A percentile compares a stretch with the other conserved stretches of the same genome.
Evolutionary conservation across 2,888 invertebrate genomes (phyloP).

Genomic region (Altica lythri): DNA sequence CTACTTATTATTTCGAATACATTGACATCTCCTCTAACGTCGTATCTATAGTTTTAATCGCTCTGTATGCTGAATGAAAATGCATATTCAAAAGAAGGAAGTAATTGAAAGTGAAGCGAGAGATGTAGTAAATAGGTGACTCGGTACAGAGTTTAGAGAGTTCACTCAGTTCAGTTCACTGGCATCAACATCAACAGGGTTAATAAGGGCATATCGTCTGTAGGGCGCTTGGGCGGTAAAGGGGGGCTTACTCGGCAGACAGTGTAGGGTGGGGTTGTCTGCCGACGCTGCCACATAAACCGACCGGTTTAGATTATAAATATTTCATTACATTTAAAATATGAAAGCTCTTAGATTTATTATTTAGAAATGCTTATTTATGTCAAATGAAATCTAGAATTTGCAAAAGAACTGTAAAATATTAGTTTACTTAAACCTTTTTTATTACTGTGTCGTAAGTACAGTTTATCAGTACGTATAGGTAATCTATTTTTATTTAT

Average conservation of each 20-base stretch:
- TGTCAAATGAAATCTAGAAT: no score
- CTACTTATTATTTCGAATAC: no score
- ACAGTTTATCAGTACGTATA: no score
- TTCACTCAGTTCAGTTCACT: constrained; percentile 50
- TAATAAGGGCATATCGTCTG: constrained; percentile 43
- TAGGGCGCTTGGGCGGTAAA: constrained; percentile 28
- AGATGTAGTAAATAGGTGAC: constrained; percentile 47
- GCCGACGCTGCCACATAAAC: constrained; percentile 19
- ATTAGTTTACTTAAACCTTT: no score
- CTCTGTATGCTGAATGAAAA: constrained; percentile 8
- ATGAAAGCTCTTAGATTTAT: no score
- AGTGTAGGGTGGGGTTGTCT: constrained; percentile 32
- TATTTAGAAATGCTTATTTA: no score
- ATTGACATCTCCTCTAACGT: no score
- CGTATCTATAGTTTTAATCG: constrained; percentile 29
- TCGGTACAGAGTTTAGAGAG: constrained; percentile 34
- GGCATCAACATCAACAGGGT: constrained; percentile 43
- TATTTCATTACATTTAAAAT: no score
- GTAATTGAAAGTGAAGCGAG: constrained; percentile 47
- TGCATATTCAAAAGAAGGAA: constrained; percentile 38
- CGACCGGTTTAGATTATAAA: no score
- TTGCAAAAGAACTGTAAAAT: no score
- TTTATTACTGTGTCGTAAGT: no score
- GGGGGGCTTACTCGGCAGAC: constrained; percentile 29
- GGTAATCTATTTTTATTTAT: no score